Evolutionary conservation across 2,113 vertebrate species (phyloP).

Genomic region (Hoplias malabaricus): DNA sequence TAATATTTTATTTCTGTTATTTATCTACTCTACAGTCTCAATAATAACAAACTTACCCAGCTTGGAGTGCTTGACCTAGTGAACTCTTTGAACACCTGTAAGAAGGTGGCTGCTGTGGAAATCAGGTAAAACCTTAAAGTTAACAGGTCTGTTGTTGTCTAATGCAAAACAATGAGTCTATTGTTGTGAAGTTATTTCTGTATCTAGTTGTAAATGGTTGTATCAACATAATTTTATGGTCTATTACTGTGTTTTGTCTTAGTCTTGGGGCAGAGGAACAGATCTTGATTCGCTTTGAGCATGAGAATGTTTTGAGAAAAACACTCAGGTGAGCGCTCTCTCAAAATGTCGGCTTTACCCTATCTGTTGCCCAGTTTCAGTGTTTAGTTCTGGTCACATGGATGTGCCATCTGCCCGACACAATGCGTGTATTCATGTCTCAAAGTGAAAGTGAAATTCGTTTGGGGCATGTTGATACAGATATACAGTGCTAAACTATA

Average conservation of each 20-base stretch:
- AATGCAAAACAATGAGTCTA: not conserved
- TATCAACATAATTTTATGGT: not conserved
- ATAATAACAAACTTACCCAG: constrained; percentile 67
- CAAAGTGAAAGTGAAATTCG: constrained; percentile 38
- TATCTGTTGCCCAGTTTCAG: not conserved
- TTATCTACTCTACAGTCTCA: constrained; percentile 70
- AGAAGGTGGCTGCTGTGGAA: constrained; percentile 63
- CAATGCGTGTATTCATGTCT: not conserved
- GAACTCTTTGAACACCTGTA: constrained; percentile 66
- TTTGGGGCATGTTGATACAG: not conserved
- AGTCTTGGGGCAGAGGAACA: constrained; percentile 75
- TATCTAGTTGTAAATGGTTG: not conserved
- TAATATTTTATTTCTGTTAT: not conserved
- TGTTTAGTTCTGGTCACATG: not conserved
- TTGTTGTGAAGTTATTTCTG: not conserved
- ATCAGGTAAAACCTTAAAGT: constrained; percentile 71
- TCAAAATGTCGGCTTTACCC: not conserved
- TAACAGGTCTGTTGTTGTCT: not conserved
- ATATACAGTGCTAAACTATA: too few species aligned
- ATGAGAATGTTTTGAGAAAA: constrained; percentile 53
- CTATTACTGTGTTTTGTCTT: not conserved
- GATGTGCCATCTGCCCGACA: not conserved
- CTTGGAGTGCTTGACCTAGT: constrained; percentile 67
- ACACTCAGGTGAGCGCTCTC: constrained; percentile 74
- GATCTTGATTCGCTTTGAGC: constrained; percentile 71